phyloP scores from a whole-genome alignment of 2,888 invertebrate species.

The Acrobasis repandana region DNA sequence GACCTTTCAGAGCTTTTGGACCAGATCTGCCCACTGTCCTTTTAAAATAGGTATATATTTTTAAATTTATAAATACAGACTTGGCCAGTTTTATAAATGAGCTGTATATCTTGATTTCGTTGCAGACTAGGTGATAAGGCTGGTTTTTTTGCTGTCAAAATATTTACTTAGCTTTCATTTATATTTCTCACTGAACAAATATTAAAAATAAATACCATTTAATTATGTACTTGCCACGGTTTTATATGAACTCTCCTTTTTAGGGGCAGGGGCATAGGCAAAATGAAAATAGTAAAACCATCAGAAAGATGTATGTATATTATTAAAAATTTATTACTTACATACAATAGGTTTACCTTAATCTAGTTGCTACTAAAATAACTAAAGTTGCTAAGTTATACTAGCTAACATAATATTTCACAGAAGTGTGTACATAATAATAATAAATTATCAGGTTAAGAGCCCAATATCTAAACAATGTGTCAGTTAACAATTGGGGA shows the following conservation, averaged over 20 bases:
- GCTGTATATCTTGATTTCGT: no score
- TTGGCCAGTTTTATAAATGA: no score
- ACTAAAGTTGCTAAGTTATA: slow-evolving; percentile 72
- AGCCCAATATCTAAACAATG: slow-evolving; percentile 52
- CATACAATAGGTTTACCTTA: slow-evolving; percentile 77
- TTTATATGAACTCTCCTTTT: not conserved
- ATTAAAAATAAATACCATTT: no score
- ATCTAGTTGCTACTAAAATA: slow-evolving; percentile 64
- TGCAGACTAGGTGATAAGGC: no score
- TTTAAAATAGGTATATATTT: no score
- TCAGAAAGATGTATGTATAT: slow-evolving; percentile 50
- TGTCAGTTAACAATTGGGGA: slow-evolving; percentile 61
- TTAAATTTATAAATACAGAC: no score
- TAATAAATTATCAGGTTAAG: slow-evolving; percentile 56
- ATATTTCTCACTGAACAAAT: no score
- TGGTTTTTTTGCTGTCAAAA: no score
- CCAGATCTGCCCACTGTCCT: no score
- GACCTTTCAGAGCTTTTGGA: no score
- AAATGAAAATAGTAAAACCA: slow-evolving; percentile 30
- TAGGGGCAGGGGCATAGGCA: not conserved
- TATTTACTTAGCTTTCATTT: no score
- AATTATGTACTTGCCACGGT: not conserved
- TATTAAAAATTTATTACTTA: slow-evolving; percentile 80
- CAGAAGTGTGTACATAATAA: slow-evolving; percentile 65
- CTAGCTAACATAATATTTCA: slow-evolving; percentile 76